Conservation (phyloP, 2,888 invertebrate genomes). For the Chloroclysta siterata region DNA sequence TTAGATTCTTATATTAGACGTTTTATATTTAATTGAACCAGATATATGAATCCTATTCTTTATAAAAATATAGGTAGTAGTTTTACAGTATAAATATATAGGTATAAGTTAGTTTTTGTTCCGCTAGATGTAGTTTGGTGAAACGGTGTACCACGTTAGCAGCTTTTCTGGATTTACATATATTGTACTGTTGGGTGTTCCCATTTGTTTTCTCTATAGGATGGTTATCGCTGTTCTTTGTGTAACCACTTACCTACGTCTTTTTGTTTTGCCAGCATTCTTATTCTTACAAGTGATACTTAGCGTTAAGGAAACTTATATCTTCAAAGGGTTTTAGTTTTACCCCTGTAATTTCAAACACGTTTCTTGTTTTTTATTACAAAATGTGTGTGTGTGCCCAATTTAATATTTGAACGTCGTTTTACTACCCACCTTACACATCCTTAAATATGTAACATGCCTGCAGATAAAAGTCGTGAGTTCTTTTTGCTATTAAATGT, state of each 20-base stretch:
- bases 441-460: too few species aligned
- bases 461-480: too few species aligned
- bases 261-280: slow-evolving; percentile 21
- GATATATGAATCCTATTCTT: too few species aligned
- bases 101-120: too few species aligned
- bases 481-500: too few species aligned
- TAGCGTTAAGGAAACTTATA: slow-evolving; percentile 14
- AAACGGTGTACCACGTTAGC: slow-evolving; percentile 18
- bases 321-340: background rate
- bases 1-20: too few species aligned
- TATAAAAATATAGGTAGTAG: too few species aligned
- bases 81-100: too few species aligned
- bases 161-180: slow-evolving; percentile 29
- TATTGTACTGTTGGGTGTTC: slow-evolving; percentile 22
- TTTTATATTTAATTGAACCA: too few species aligned
- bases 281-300: slow-evolving; percentile 17
- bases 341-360: background rate
- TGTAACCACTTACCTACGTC: slow-evolving; percentile 19
- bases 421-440: too few species aligned
- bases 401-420: too few species aligned
- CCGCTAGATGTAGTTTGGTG: slow-evolving; percentile 11
- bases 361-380: background rate
- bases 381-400: too few species aligned
- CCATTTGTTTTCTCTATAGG: slow-evolving; percentile 24
- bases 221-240: slow-evolving; percentile 24